These are phyloP conservation scores for Limnephilus auricula DNA, from an alignment of 2,888 invertebrate genomes.

Conservation along the genomic window DNA sequence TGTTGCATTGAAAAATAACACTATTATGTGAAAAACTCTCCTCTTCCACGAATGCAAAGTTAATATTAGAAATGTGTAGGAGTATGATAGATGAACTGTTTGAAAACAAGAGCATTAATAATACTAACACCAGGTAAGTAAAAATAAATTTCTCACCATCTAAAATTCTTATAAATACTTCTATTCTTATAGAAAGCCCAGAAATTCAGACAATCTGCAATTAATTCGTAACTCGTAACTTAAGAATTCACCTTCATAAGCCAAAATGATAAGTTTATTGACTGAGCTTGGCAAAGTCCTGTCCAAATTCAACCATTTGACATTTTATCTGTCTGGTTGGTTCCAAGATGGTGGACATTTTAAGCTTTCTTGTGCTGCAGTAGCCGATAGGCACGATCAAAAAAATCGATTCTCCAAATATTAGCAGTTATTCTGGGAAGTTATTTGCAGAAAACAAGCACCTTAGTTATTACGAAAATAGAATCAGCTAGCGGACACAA, in stretches of 20 bases:
- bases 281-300: too few species aligned
- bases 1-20: neutral
- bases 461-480: too few species aligned
- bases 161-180: neutral
- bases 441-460: too few species aligned
- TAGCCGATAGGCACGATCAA: too few species aligned
- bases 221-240: neutral
- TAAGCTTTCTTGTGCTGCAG: too few species aligned
- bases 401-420: too few species aligned
- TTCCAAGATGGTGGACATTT: too few species aligned
- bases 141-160: neutral
- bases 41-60: neutral
- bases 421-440: too few species aligned
- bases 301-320: too few species aligned
- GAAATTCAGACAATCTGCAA: neutral
- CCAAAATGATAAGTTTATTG: too few species aligned
- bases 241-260: neutral
- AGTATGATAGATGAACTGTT: neutral
- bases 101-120: neutral
- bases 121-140: neutral
- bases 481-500: too few species aligned
- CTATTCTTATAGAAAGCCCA: neutral
- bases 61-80: neutral
- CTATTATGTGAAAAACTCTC: neutral
- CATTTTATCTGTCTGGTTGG: too few species aligned